Evolutionary conservation across 2,888 invertebrate species (phyloP).

Genomic region (Andricus quercusramuli): DNA sequence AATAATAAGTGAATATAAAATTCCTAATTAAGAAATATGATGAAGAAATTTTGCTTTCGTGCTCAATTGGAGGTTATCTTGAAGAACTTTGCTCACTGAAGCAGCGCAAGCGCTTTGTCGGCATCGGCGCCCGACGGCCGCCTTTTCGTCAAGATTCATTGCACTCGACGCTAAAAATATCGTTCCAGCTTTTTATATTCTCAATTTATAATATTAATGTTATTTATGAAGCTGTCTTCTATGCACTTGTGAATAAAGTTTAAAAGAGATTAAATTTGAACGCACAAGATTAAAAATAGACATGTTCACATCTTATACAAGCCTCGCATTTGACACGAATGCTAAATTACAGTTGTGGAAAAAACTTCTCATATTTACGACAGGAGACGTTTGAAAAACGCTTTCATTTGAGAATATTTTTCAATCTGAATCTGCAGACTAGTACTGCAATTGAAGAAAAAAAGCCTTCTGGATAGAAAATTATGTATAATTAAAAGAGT

Average conservation of each 20-base stretch:
- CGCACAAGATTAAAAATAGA: not conserved
- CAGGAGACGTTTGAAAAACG: not conserved
- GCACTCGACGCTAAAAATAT: conserved; percentile 36
- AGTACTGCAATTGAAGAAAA: not conserved
- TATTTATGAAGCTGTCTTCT: not conserved
- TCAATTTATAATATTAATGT: conserved; percentile 7
- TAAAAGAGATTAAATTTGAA: not conserved
- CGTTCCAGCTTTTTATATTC: not conserved
- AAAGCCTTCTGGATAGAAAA: not conserved
- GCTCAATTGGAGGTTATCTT: conserved; percentile 32
- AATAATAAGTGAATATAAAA: not conserved
- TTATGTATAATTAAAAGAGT: conserved; percentile 3
- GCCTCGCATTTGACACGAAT: not conserved
- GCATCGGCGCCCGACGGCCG: conserved; percentile 40
- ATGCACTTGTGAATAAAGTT: not conserved
- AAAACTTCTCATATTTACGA: not conserved
- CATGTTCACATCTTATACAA: not conserved
- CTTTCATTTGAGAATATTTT: not conserved
- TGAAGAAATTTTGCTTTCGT: conserved; percentile 31
- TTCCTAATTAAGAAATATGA: conserved; percentile 26
- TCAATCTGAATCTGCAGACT: not conserved
- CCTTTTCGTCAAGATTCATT: conserved; percentile 25
- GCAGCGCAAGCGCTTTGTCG: conserved; percentile 39
- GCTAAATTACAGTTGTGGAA: not conserved
- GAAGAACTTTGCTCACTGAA: conserved; percentile 35